Conservation (phyloP, 2,888 invertebrate species). For the Oithona nana region DNA sequence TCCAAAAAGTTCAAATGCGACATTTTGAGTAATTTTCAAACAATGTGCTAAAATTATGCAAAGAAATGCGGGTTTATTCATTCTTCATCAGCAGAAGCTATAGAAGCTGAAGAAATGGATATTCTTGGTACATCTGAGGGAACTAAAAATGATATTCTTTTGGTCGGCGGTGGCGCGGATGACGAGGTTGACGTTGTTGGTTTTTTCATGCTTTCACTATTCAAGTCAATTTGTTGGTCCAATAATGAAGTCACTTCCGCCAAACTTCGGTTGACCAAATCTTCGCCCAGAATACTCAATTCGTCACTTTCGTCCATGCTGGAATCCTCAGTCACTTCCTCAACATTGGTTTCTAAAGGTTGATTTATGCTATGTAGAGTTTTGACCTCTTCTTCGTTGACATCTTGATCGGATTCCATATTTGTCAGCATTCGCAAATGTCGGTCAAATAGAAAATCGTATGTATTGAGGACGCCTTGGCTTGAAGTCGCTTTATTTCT, state of each 20-base stretch:
- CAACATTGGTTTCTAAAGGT: not conserved
- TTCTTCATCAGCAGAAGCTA: no score
- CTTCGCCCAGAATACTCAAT: not conserved
- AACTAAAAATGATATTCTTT: not conserved
- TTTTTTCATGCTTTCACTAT: no score
- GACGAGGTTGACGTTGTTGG: not conserved
- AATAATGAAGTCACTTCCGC: not conserved
- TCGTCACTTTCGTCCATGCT: not conserved
- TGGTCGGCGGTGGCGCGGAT: not conserved
- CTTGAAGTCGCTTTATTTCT: not conserved
- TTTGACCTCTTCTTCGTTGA: not conserved
- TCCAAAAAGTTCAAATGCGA: no score
- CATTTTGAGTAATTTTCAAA: no score
- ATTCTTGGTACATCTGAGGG: not conserved
- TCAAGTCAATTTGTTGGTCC: not conserved
- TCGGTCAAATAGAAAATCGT: not conserved
- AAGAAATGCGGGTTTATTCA: no score
- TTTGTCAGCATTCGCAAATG: not conserved
- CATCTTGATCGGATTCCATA: not conserved
- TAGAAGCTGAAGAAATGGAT: not conserved
- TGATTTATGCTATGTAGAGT: not conserved
- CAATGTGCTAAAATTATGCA: no score
- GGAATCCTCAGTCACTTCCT: not conserved
- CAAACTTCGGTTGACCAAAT: not conserved
- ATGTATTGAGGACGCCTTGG: not conserved